A percentile compares a stretch with the other conserved stretches of the same genome.
Conservation (phyloP, 2,888 invertebrate species). For the Furcula furcula region DNA sequence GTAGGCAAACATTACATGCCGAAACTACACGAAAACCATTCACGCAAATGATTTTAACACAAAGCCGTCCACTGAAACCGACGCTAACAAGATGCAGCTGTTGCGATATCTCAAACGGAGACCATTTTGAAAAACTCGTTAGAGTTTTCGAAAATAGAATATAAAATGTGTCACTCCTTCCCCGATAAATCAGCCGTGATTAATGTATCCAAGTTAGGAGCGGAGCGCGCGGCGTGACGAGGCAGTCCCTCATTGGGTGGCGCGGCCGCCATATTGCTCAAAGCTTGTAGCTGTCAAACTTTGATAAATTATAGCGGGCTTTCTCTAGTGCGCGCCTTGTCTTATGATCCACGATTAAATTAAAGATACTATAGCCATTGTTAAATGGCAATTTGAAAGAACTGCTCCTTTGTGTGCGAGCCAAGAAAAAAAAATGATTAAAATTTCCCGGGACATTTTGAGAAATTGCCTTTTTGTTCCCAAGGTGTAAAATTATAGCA, state of each 20-base stretch:
- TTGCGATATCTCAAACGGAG: slow-evolving; percentile 63
- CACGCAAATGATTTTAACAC: slow-evolving; percentile 73
- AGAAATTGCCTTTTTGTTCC: slow-evolving; percentile 66
- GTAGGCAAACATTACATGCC: slow-evolving; percentile 40
- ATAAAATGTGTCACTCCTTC: slow-evolving; percentile 81
- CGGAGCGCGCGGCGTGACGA: slow-evolving; percentile 71
- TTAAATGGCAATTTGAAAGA: slow-evolving; percentile 43
- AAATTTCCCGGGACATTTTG: slow-evolving; percentile 54
- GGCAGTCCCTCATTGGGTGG: slow-evolving; percentile 79
- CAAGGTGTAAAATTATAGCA: slow-evolving; percentile 65
- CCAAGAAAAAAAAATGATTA: slow-evolving; percentile 25
- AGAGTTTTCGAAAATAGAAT: slow-evolving; percentile 79
- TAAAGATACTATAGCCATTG: slow-evolving; percentile 46
- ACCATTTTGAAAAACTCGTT: slow-evolving; percentile 77
- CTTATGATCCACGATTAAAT: slow-evolving; percentile 67
- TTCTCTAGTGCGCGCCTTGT: slow-evolving; percentile 75
- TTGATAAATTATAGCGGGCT: slow-evolving; percentile 74
- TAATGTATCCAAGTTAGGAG: slow-evolving; percentile 71
- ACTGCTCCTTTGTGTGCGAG: slow-evolving; percentile 9
- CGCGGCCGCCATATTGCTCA: slow-evolving; percentile 78
- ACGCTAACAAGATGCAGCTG: slow-evolving; percentile 80
- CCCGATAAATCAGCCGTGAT: slow-evolving; percentile 77
- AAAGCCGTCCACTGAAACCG: slow-evolving; percentile 62
- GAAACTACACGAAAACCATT: slow-evolving; percentile 54
- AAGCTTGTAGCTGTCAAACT: slow-evolving; percentile 80